Evolutionary conservation across 30 jellyfish, hydroid and myxozoan genomes (phyloP).

Genomic region (Rhopilema esculentum): DNA sequence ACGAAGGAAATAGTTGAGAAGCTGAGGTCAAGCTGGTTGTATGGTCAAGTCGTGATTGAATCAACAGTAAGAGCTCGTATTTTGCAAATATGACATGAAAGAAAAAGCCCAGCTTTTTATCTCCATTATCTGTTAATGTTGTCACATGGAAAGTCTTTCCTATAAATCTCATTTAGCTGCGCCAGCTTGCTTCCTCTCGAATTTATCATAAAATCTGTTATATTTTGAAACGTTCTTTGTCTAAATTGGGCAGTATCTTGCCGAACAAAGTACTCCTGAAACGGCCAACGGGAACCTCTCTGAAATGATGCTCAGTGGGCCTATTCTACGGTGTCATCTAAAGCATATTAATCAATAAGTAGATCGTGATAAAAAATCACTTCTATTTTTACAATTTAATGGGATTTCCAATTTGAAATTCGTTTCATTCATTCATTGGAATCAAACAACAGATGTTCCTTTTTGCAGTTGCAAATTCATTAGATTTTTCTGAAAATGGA

Average conservation of each 20-base stretch:
- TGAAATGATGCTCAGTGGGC: not conserved
- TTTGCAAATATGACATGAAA: not conserved
- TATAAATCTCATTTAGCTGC: not conserved
- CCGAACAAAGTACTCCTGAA: no score
- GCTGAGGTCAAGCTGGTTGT: not conserved
- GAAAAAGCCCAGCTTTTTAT: not conserved
- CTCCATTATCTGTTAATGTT: not conserved
- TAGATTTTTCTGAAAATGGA: not conserved
- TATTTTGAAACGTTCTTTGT: no score
- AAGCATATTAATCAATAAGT: not conserved
- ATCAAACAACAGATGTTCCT: not conserved
- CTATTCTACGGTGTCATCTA: not conserved
- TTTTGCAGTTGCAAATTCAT: not conserved
- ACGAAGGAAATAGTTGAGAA: not conserved
- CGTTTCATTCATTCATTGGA: not conserved
- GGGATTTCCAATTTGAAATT: not conserved
- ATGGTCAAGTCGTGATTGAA: not conserved
- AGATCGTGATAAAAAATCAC: not conserved
- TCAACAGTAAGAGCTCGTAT: not conserved
- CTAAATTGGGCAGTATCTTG: no score
- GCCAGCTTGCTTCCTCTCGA: not conserved
- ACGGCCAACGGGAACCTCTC: no score
- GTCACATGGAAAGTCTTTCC: not conserved
- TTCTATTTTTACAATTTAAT: not conserved
- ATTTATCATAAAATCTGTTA: no score